Base-by-base conservation (phyloP, 2,888 invertebrate genomes). In the Diarsia mendica region DNA sequence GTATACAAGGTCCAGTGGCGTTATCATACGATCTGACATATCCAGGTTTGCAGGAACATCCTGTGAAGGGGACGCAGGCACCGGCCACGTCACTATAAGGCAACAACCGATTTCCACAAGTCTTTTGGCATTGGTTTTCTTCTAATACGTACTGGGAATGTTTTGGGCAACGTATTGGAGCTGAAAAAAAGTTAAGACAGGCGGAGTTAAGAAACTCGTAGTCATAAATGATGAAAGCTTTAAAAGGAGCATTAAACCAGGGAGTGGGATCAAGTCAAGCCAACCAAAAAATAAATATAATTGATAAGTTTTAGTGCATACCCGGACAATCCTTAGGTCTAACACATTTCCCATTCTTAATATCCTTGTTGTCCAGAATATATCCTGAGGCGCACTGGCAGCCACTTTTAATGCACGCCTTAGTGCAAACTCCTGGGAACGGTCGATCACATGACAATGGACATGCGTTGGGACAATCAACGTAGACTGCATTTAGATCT, bases 371-470 rank as follows among this genome's bases (percentile, higher is more conserved):
- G 3, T 67, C 53, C 8, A 85, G 69, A 33, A 85, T 15, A 65
- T 44, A 84, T 65, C 83, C 83, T 28, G 73, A 11, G 11, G 48
- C 63, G 67, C 84, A 84, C 49, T 84, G 82, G 53, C 84, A 85
- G 18, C 84, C 85, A 18, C 9, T 9, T 67, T 48, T 23, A 15
- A 46, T 0, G 63, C 84, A 85, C 46, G 44, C 23, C 39, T n/a
- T 78, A 9, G 1, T 10, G 75, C 89, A 88, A 2, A 61, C 39
- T 13, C 58, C 53, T 4, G 87, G 84, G 6, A 83, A 67, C 10
- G 89, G 89, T n/a, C 85, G 23, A 0, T 33, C 69, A 67, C 89
- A 89, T 10, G 88, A 82, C 8, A 49, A 39, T 4, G 86, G 89
- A 61, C 89, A 88, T 0, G 86, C 80, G 53, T 82, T 83, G 0